These are phyloP conservation scores for Hylia prasina DNA, from an alignment of 2,113 vertebrate genomes.

Conservation along the genomic window DNA sequence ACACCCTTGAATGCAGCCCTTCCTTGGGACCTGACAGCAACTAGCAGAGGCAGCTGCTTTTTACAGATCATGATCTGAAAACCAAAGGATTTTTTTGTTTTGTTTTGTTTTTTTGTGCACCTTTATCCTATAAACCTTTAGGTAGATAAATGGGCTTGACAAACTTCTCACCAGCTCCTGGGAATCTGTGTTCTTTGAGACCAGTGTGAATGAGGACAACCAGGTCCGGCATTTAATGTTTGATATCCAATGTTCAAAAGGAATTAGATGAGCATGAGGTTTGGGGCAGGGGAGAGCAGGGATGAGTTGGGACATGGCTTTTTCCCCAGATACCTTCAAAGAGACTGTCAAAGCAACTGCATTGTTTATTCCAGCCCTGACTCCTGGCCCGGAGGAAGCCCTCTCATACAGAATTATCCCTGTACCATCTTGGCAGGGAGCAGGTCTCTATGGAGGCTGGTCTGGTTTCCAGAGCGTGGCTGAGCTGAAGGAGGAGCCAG, in stretches of 20 bases:
- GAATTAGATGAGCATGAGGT: neutral
- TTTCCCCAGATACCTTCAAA: neutral
- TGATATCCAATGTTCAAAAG: neutral
- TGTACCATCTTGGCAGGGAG: neutral
- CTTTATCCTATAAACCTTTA: neutral
- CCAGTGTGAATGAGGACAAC: neutral
- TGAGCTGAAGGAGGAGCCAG: neutral
- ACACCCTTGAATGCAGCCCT: neutral
- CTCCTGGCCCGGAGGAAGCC: neutral
- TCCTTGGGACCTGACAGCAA: neutral
- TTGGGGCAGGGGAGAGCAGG: rapidly evolving
- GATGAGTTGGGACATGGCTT: neutral
- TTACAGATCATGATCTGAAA: neutral
- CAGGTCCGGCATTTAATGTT: neutral
- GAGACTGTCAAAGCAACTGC: neutral
- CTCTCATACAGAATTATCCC: neutral
- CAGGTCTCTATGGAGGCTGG: rapidly evolving
- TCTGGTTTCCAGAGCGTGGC: neutral
- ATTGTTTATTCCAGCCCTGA: neutral
- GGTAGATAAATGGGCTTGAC: neutral
- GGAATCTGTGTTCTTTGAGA: neutral
- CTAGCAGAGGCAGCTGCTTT: neutral
- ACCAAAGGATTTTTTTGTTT: neutral
- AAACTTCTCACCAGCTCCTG: neutral
- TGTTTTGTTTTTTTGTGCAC: neutral